A percentile compares a stretch with the other conserved stretches of the same genome.
phyloP scores from a whole-genome alignment of 2,888 invertebrate genomes.

The Alloscopus bannaensis region DNA sequence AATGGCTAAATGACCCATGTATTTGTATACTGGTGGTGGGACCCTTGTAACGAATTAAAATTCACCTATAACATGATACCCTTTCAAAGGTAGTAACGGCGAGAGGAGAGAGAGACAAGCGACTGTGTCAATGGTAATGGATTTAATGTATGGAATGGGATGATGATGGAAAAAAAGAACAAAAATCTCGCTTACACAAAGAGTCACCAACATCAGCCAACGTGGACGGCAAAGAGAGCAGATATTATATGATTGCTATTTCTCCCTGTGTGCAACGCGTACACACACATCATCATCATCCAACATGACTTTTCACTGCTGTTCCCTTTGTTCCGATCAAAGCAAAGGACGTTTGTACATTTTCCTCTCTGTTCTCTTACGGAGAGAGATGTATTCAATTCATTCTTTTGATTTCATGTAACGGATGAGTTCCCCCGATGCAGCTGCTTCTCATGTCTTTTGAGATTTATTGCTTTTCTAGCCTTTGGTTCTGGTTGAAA shows the following conservation, averaged over 20 bases:
- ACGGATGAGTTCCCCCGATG: slow-evolving; percentile 62
- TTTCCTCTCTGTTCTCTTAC: slow-evolving; percentile 38
- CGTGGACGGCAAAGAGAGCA: no score
- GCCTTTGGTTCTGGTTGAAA: slow-evolving; percentile 56
- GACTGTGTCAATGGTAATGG: slow-evolving; percentile 50
- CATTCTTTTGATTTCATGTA: slow-evolving; percentile 64
- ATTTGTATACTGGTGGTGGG: slow-evolving; percentile 17
- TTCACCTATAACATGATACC: slow-evolving; percentile 41
- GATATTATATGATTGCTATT: not conserved
- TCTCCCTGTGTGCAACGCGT: slow-evolving; percentile 6
- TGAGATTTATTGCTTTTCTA: slow-evolving; percentile 65
- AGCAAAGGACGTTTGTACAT: slow-evolving; percentile 55
- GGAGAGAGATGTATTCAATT: slow-evolving; percentile 53
- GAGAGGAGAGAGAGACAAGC: not conserved
- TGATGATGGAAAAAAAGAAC: slow-evolving; percentile 59
- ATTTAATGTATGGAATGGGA: slow-evolving; percentile 55
- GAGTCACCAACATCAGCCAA: slow-evolving; percentile 25
- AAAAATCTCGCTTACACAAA: slow-evolving; percentile 42
- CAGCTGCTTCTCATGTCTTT: slow-evolving; percentile 65
- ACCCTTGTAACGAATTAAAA: slow-evolving; percentile 52
- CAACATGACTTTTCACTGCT: slow-evolving; percentile 61
- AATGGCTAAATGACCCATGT: slow-evolving; percentile 59
- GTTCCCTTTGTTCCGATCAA: slow-evolving; percentile 62
- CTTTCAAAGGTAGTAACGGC: slow-evolving; percentile 28
- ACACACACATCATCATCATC: slow-evolving; percentile 27